Base-by-base conservation (phyloP, 2,797 vertebrate genomes). In the Mormyrus proboscirostris region DNA sequence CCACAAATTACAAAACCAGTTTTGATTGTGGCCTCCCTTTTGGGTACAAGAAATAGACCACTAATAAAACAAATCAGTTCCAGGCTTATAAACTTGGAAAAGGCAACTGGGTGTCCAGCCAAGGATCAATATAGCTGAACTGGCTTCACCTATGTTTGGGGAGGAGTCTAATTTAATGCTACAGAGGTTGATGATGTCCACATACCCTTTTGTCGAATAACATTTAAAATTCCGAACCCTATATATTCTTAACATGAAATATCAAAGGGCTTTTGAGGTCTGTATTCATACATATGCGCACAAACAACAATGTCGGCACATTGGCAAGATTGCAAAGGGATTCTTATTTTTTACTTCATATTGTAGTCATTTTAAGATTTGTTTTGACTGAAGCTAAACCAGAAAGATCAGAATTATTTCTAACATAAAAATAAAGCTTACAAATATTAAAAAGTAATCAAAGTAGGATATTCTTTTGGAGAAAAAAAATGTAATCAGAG, bases 1-100 rank as follows among this genome's bases (percentile, higher is more conserved):
- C 88, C 73, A 84, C 88, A 57, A 89, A 89, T 89, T 83, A 84
- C 49, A 89, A 89, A 89, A 89, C 50, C 88, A 89, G 88, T 89
- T 89, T 83, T 89, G 73, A 89, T 89, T 83, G 88, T 83, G 73
- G 38, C 33, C 76, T 83, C 51, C 88, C 38, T 62, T 41, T 83
- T 55, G 73, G 76, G 53, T 29, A 47, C 5, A 59, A 89, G 88
- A 50, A 59, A 83, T 83, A 83, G 76, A 59, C 88, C 51, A 53
- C 88, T 83, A 83, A 51, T 89, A 83, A 89, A 89, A 83, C 53
- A 89, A 83, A 89, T 29, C 51, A 49, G 76, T 89, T 59, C 76
- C 88, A 84, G 88, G 38, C 88, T 83, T 83, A 83, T 89, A 59
- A 83, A 89, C 53, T 49, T 83, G 51, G 76, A 89, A 89, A 29